Evolutionary conservation across 1,140 invertebrate genomes (phyloP).

Genomic region (Heterodera schachtii): DNA sequence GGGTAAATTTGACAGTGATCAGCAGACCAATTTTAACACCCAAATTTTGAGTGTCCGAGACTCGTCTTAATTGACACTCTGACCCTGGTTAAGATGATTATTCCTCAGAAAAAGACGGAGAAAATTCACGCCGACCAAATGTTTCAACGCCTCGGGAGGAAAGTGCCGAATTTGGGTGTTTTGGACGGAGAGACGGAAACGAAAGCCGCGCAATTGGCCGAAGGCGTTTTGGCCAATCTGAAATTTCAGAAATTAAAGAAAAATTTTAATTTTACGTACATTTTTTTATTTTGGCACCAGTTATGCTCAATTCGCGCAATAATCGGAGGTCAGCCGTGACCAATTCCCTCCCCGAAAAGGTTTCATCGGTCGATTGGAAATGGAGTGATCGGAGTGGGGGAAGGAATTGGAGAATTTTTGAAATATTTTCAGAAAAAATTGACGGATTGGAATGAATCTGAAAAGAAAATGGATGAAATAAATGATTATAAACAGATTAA

Average conservation of each 20-base stretch:
- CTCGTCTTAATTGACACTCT: no score
- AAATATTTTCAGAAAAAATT: slow-evolving; percentile 41
- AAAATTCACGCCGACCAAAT: slow-evolving; percentile 38
- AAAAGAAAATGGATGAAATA: slow-evolving; percentile 19
- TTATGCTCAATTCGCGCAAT: slow-evolving; percentile 41
- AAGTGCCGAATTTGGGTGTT: slow-evolving; percentile 42
- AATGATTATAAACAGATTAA: background rate
- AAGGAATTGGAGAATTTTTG: slow-evolving; percentile 34
- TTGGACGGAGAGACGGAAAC: slow-evolving; percentile 33
- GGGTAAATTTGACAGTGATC: no score
- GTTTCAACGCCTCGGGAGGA: slow-evolving; percentile 40
- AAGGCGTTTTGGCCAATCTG: slow-evolving; percentile 41
- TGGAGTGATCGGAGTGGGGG: slow-evolving; percentile 46
- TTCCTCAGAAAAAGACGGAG: slow-evolving; percentile 33
- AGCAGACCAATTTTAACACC: no score
- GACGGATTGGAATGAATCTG: slow-evolving; percentile 41
- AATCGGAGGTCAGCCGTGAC: slow-evolving; percentile 42
- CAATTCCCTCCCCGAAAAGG: slow-evolving; percentile 33
- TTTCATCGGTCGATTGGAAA: slow-evolving; percentile 33
- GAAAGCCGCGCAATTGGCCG: slow-evolving; percentile 35
- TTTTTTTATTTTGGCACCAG: slow-evolving; percentile 35
- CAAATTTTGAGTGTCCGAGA: no score
- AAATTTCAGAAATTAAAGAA: background rate
- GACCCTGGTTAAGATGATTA: slow-evolving; percentile 32
- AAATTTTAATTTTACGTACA: background rate